These are phyloP conservation scores for Clunio marinus DNA, from an alignment of 2,888 invertebrate species.

Conservation along the genomic window DNA sequence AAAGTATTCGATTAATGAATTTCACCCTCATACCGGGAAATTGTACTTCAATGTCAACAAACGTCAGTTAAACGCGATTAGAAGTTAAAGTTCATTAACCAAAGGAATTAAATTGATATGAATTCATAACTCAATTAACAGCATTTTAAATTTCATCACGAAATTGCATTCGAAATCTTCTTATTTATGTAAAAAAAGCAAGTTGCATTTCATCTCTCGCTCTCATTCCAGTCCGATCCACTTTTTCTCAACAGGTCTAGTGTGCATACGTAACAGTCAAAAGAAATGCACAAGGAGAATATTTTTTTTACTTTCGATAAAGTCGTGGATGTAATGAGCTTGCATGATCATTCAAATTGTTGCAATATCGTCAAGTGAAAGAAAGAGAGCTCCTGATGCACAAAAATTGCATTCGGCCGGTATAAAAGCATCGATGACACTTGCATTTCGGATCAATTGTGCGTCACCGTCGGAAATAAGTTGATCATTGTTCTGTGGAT, in stretches of 20 bases:
- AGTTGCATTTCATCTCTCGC: not conserved
- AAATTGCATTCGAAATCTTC: too few relatives aligned
- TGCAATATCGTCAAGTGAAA: not conserved
- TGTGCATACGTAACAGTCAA: not conserved
- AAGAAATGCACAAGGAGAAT: not conserved
- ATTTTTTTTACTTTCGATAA: not conserved
- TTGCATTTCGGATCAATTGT: constrained; percentile 9
- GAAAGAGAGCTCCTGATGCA: not conserved
- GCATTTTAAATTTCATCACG: too few relatives aligned
- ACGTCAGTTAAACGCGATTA: too few relatives aligned
- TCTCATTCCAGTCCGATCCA: not conserved
- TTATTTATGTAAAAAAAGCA: too few relatives aligned
- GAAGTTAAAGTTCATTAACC: too few relatives aligned
- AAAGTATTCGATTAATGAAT: too few relatives aligned
- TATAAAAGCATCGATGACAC: not conserved
- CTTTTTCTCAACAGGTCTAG: constrained; percentile 4
- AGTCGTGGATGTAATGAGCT: not conserved
- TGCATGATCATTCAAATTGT: not conserved
- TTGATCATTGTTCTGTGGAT: not conserved
- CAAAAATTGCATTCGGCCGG: not conserved
- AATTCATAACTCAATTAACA: too few relatives aligned
- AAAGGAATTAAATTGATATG: too few relatives aligned
- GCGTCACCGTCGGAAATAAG: not conserved
- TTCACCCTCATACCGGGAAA: too few relatives aligned
- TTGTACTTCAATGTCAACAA: too few relatives aligned